Evolutionary conservation across 2,888 invertebrate genomes (phyloP), one percentile per base, ranked within the genome.

Genomic region (Drosophila paranaensis): DNA sequence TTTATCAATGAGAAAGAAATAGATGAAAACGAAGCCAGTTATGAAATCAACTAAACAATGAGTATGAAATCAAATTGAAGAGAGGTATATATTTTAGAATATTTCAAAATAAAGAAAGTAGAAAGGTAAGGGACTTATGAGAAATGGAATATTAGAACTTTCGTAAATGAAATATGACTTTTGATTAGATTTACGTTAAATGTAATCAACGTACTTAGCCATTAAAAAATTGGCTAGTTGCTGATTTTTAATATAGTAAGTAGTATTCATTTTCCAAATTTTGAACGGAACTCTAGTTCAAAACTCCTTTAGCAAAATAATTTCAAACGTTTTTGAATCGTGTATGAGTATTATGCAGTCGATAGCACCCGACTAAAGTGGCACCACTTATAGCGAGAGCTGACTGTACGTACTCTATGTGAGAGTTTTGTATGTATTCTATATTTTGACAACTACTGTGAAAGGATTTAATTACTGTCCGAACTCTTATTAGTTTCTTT

Each of bases 41-140:
- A 33, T 16, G 50, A 13, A 50, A 50, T 50, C 8, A 50, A 20
- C 50, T 35, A 35, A 13, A 50, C 50, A 50, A 50, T 50, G 33
- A 50, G 16, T 16, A 50, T 3, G 16, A 33, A 13, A 11, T 20
- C 6, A 2, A 20, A 43, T 5, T 5, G 5, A 11, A 5, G 16
- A 13, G 25, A 6, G 45, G 20, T 8, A 13, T 45, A 25, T 25
- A 14, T 25, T 3, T 45, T 14, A 25, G 3, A 45, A 14, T 14
- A 45, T 25, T 20, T 6, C 1, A 42, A 42, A 42, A 43, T 16
- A 10, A 42, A 42, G 10, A 6, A 16, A 16, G 9, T 4, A 16
- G 16, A 16, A 4, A 42, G 42, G 42, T 42, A 14, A 5, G 14
- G 13, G 13, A 39, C 6, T 1, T 5, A 39, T 39, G 6, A 14